Evolutionary conservation across 2,797 vertebrate genomes (phyloP).

Genomic region (Poeciliopsis turneri): DNA sequence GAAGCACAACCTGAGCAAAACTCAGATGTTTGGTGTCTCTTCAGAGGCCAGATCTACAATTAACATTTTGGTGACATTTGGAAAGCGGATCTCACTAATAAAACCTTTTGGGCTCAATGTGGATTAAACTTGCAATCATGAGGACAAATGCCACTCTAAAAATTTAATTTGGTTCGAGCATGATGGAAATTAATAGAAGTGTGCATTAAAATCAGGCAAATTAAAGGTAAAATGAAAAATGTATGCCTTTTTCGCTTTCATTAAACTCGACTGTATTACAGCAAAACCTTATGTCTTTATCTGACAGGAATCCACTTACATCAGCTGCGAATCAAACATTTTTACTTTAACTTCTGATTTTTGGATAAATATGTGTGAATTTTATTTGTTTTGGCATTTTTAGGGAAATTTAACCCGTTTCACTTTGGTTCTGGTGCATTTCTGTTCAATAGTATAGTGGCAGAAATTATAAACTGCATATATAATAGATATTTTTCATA

Average conservation of each 20-base stretch:
- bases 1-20: conserved; percentile 24
- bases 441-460: neutral
- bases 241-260: neutral
- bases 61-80: conserved; percentile 47
- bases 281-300: neutral
- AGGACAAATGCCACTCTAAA: conserved; percentile 4
- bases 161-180: conserved; percentile 9
- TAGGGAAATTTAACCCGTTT: neutral
- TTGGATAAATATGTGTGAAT: conserved; percentile 25
- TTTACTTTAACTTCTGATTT: neutral
- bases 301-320: neutral
- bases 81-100: conserved; percentile 29
- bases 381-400: neutral
- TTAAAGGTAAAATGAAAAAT: conserved; percentile 1
- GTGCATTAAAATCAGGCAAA: neutral
- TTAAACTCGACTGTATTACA: neutral
- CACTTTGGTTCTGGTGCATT: conserved; percentile 5
- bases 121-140: conserved; percentile 32
- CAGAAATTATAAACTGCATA: neutral
- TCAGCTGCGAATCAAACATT: neutral
- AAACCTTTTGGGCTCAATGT: conserved; percentile 12
- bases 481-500: neutral
- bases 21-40: neutral
- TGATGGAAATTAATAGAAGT: conserved; percentile 1
- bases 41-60: conserved; percentile 7